These are phyloP conservation scores for Ethmia dodecea DNA, from an alignment of 2,888 invertebrate genomes.

Conservation along the genomic window DNA sequence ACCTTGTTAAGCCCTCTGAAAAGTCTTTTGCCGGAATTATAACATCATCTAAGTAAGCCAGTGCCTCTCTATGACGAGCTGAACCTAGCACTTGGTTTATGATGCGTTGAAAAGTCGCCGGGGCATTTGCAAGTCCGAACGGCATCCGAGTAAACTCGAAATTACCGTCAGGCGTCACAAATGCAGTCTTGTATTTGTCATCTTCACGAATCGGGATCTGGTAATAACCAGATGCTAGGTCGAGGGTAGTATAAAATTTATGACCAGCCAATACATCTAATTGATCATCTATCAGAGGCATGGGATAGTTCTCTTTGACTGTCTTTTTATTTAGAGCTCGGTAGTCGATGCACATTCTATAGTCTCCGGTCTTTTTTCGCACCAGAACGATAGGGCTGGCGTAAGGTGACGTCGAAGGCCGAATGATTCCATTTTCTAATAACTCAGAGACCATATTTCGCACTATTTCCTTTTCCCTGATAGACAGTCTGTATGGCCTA, in stretches of 20 bases:
- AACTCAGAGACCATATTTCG: constrained; percentile 10
- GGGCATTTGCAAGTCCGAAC: constrained; percentile 26
- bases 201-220: constrained; percentile 10
- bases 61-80: constrained; percentile 3
- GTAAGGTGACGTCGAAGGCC: constrained; percentile 7
- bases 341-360: constrained; percentile 19
- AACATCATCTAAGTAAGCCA: constrained; percentile 16
- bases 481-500: constrained; percentile 11
- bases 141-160: constrained; percentile 15
- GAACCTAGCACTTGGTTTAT: constrained; percentile 11
- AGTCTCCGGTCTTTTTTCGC: constrained; percentile 16
- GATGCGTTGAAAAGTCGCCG: constrained; percentile 27
- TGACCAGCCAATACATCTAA: constrained; percentile 10
- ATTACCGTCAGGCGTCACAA: constrained; percentile 15
- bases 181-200: constrained; percentile 12
- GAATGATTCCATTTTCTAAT: constrained; percentile 5
- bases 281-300: constrained; percentile 13
- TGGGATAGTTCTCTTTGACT: constrained; percentile 10
- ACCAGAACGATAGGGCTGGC: constrained; percentile 12
- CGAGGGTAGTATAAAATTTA: constrained; percentile 7
- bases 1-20: neutral
- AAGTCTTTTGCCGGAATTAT: neutral
- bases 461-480: constrained; percentile 8
- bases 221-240: constrained; percentile 12
- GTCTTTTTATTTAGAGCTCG: constrained; percentile 15